A percentile compares a stretch with the other conserved stretches of the same genome.
Evolutionary conservation across 1,140 invertebrate genomes (phyloP).

Genomic region (Psix sp.): DNA sequence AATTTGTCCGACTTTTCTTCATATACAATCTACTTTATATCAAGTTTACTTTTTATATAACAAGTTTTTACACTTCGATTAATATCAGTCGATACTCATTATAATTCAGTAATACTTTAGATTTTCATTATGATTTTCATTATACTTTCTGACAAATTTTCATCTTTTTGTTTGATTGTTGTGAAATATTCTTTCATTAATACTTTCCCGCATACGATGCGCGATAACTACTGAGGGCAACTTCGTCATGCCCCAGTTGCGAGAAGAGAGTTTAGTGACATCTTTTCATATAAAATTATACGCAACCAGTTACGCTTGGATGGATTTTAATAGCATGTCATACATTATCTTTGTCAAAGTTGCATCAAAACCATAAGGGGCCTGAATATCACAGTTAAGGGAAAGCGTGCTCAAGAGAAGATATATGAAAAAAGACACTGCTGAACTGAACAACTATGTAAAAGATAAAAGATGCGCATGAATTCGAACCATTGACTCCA

Average conservation of each 20-base stretch:
- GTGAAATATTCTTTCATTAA: too few species aligned
- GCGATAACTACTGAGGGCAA: background rate
- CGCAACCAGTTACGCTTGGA: conserved; percentile 27
- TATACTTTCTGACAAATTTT: too few species aligned
- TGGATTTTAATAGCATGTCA: conserved; percentile 26
- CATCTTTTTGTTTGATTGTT: too few species aligned
- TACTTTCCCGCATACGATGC: too few species aligned
- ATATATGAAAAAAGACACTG: background rate
- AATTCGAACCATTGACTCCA: too few species aligned
- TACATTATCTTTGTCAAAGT: conserved; percentile 38
- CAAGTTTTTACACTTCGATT: too few species aligned
- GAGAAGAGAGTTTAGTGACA: conserved; percentile 12
- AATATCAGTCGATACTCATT: too few species aligned
- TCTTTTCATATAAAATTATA: conserved; percentile 17
- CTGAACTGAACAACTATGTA: too few species aligned
- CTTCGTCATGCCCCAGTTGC: conserved; percentile 1
- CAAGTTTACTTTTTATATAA: conserved; percentile 1
- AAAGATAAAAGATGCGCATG: too few species aligned
- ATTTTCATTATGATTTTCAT: too few species aligned
- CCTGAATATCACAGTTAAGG: conserved; percentile 19
- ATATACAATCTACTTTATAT: too few species aligned
- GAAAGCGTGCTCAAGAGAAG: conserved; percentile 20
- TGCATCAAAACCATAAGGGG: conserved; percentile 38
- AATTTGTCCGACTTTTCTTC: background rate
- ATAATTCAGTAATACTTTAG: too few species aligned